phyloP scores from a whole-genome alignment of 2,888 invertebrate genomes.

The Netelia virgata region DNA sequence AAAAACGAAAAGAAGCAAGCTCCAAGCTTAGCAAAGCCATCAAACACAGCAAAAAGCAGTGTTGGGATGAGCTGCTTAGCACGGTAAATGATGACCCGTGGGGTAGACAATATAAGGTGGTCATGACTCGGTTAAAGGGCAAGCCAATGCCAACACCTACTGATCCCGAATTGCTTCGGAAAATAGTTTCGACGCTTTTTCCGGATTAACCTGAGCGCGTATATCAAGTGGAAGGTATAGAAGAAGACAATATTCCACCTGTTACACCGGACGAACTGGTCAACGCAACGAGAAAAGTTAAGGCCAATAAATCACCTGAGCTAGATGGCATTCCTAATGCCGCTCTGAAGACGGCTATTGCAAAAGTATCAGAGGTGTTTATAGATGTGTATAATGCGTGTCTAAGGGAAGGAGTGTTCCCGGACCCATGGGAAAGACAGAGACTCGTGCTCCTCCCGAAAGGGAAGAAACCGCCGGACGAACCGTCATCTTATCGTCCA shows the following conservation, averaged over 20 bases:
- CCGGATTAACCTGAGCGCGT: conserved; percentile 27
- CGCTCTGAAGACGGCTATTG: conserved; percentile 57
- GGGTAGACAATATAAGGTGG: conserved; percentile 64
- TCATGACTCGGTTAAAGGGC: conserved; percentile 61
- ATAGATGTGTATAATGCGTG: conserved; percentile 34
- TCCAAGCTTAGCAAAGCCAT: conserved; percentile 48
- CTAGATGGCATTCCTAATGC: conserved; percentile 36
- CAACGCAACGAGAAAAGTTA: no score
- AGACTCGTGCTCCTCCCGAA: conserved; percentile 65
- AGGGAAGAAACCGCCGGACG: conserved; percentile 38
- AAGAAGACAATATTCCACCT: no score
- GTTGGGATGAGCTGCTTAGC: conserved; percentile 49
- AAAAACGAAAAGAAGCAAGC: conserved; percentile 48
- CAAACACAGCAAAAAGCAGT: conserved; percentile 27
- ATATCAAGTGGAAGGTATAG: no score
- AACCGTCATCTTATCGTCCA: conserved; percentile 34
- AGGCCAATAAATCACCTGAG: no score
- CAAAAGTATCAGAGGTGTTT: conserved; percentile 46
- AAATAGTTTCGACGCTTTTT: conserved; percentile 62
- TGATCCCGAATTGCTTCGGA: conserved; percentile 59
- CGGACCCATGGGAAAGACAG: conserved; percentile 47
- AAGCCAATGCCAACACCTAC: conserved; percentile 55
- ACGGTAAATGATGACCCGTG: conserved; percentile 64
- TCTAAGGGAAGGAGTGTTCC: conserved; percentile 35
- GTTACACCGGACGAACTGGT: no score